Conservation (phyloP, 2,113 vertebrate species). For the Gymnarchus niloticus region DNA sequence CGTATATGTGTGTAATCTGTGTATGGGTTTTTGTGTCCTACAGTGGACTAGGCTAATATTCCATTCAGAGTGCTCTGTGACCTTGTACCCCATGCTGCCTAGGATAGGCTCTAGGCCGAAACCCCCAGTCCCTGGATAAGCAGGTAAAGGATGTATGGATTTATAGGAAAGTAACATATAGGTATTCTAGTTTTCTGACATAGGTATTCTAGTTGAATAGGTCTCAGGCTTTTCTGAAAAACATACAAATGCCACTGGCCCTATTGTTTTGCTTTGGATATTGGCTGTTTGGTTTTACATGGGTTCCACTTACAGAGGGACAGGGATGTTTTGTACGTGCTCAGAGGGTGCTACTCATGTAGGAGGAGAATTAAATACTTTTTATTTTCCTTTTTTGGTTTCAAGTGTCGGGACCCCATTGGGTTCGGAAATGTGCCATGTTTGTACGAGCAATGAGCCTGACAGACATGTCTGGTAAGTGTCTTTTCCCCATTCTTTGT, state of each 20-base stretch:
- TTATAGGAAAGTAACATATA: background rate
- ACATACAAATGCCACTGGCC: background rate
- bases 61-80: background rate
- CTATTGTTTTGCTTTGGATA: background rate
- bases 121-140: background rate
- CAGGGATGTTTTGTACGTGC: background rate
- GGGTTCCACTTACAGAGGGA: background rate
- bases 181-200: background rate
- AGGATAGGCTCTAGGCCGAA: background rate
- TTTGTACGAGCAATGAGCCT: slow-evolving; percentile 47
- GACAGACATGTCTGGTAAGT: slow-evolving; percentile 50
- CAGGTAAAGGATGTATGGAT: background rate
- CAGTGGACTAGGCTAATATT: background rate
- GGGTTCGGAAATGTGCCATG: slow-evolving; percentile 49
- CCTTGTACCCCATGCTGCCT: background rate
- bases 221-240: background rate
- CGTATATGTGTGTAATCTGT: background rate
- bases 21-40: no score
- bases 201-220: background rate
- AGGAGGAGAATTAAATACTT: slow-evolving; percentile 33
- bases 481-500: background rate
- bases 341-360: background rate
- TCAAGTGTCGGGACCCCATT: slow-evolving; percentile 46
- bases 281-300: background rate
- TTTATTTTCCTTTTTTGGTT: slow-evolving; percentile 43